phyloP scores from a whole-genome alignment of 2,797 vertebrate genomes.

The Momotus momota region DNA sequence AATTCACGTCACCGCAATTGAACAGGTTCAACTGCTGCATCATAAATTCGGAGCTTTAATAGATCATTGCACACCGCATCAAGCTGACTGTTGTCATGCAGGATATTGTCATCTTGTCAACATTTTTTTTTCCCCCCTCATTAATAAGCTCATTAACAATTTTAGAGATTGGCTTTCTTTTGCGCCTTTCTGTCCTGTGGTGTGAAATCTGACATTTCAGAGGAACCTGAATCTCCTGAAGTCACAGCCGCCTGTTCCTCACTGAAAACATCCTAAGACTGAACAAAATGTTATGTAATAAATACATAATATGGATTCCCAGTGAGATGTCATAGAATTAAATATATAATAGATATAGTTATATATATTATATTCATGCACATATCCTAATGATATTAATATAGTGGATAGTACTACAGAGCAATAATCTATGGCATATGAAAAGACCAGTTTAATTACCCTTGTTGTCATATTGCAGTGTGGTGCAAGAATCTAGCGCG shows the following conservation, averaged over 20 bases:
- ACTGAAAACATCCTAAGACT: neutral
- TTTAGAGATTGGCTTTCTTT: neutral
- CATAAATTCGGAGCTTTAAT: constrained; percentile 5
- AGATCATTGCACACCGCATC: neutral
- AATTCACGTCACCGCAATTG: neutral
- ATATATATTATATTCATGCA: neutral
- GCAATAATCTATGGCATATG: neutral
- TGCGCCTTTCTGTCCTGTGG: accelerated
- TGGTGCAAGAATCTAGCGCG: neutral
- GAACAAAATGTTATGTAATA: neutral
- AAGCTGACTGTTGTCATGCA: neutral
- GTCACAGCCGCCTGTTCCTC: neutral
- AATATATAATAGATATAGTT: neutral
- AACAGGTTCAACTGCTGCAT: neutral
- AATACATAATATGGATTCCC: neutral
- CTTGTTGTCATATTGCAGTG: neutral
- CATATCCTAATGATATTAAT: neutral
- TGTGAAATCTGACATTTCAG: neutral
- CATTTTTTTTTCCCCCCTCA: neutral
- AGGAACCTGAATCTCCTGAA: neutral
- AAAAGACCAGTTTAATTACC: neutral
- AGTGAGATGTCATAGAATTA: neutral
- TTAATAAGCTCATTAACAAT: neutral
- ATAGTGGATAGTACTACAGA: neutral
- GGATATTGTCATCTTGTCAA: neutral